A percentile compares a stretch with the other conserved stretches of the same genome.
Evolutionary conservation across 2,113 vertebrate genomes (phyloP).

Genomic region (Piprites chloris): DNA sequence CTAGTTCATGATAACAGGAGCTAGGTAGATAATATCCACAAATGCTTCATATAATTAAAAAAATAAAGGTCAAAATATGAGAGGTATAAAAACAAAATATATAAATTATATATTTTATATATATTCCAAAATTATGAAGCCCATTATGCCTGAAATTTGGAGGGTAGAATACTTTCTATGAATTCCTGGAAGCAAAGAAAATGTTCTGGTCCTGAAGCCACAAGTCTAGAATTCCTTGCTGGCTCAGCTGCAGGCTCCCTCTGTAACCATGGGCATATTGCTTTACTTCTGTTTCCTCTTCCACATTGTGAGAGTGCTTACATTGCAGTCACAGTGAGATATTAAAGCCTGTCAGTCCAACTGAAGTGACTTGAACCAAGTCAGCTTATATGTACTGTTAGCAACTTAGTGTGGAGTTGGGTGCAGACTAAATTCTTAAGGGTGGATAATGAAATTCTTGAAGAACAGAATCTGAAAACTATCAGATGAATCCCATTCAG

Average conservation of each 20-base stretch:
- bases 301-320: conserved; percentile 23
- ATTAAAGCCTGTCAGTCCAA: not conserved
- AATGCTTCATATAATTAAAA: not conserved
- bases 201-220: not conserved
- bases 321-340: not conserved
- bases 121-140: not conserved
- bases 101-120: not conserved
- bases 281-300: conserved; percentile 43
- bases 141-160: not conserved
- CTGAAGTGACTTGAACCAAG: not conserved
- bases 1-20: not conserved
- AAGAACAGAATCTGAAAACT: not conserved
- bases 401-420: not conserved
- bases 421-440: not conserved
- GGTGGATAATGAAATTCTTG: not conserved
- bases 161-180: not conserved
- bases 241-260: not conserved
- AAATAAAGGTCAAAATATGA: not conserved
- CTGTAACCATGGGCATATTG: conserved; percentile 29
- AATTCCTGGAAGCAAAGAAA: not conserved
- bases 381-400: not conserved
- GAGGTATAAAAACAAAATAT: not conserved
- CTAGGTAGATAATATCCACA: not conserved
- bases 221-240: not conserved
- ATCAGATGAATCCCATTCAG: not conserved